phyloP scores from a whole-genome alignment of 2,113 vertebrate species.

The Irena cyanogastra region DNA sequence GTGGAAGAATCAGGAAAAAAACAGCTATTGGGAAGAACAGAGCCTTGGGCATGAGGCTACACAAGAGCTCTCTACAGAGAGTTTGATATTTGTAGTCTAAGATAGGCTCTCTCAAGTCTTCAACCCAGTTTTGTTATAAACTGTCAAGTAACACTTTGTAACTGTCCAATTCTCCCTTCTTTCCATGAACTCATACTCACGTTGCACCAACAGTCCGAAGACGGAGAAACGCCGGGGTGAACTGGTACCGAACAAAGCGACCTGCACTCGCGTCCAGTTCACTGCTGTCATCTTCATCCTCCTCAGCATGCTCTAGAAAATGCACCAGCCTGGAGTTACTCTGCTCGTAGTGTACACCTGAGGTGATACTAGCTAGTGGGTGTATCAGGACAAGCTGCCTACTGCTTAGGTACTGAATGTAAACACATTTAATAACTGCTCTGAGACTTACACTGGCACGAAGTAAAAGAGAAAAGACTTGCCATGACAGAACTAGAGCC shows the following conservation, averaged over 20 bases:
- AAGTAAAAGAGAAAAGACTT: not conserved
- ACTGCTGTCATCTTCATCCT: constrained; percentile 78
- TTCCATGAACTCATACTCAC: constrained; percentile 74
- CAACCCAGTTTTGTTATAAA: not conserved
- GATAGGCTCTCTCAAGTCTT: not conserved
- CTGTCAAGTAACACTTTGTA: not conserved
- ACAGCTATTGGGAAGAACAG: not conserved
- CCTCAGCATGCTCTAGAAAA: constrained; percentile 78
- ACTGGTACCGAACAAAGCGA: constrained; percentile 97
- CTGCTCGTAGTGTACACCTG: rapidly evolving
- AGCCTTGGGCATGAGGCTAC: not conserved
- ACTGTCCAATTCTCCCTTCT: not conserved
- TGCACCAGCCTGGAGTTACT: not conserved
- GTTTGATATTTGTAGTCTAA: not conserved
- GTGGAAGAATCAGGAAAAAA: not conserved
- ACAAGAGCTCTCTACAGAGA: not conserved
- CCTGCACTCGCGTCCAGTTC: constrained; percentile 85
- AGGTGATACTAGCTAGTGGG: not conserved
- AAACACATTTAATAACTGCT: not conserved
- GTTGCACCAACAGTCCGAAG: constrained; percentile 94
- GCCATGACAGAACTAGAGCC: not conserved
- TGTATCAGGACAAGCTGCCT: not conserved
- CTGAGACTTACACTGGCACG: not conserved
- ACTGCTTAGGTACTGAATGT: not conserved
- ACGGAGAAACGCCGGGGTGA: constrained; percentile 93